phyloP scores from a whole-genome alignment of 1,140 invertebrate genomes.

The Pygmarrhopalites habei region DNA sequence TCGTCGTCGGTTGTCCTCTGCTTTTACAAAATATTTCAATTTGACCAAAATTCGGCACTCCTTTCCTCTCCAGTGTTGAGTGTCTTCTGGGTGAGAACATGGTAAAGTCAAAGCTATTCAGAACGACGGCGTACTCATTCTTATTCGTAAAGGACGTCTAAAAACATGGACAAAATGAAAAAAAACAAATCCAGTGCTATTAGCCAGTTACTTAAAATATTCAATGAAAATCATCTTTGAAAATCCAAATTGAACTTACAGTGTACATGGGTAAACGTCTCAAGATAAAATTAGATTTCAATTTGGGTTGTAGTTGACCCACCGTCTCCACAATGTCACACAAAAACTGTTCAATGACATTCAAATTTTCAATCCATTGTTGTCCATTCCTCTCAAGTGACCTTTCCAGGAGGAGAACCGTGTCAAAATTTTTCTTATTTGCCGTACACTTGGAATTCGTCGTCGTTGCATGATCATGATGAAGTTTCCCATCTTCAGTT shows the following conservation, averaged over 20 bases:
- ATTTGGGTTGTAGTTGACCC: background rate
- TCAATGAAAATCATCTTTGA: background rate
- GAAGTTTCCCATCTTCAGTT: no score
- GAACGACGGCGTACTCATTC: constrained; percentile 36
- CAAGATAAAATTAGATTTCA: constrained; percentile 27
- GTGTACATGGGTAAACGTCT: constrained; percentile 29
- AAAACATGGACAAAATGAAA: background rate
- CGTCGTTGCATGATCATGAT: no score
- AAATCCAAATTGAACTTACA: constrained; percentile 16
- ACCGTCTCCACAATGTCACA: constrained; percentile 15
- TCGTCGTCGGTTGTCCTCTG: background rate
- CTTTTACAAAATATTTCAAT: constrained; percentile 24
- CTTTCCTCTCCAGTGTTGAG: constrained; percentile 14
- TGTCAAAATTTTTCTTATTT: constrained; percentile 12
- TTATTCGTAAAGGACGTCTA: constrained; percentile 28
- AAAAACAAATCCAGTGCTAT: no score
- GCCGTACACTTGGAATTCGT: no score
- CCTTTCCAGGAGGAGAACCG: constrained; percentile 24
- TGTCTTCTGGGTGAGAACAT: background rate
- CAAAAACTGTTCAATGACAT: constrained; percentile 28
- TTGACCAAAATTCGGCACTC: constrained; percentile 23
- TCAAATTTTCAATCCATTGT: constrained; percentile 30
- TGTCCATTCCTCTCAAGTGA: constrained; percentile 24
- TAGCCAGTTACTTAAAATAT: constrained; percentile 6
- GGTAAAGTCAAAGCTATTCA: constrained; percentile 29